Evolutionary conservation across 2,888 invertebrate genomes (phyloP).

Genomic region (Blastobasis lacticolella): DNA sequence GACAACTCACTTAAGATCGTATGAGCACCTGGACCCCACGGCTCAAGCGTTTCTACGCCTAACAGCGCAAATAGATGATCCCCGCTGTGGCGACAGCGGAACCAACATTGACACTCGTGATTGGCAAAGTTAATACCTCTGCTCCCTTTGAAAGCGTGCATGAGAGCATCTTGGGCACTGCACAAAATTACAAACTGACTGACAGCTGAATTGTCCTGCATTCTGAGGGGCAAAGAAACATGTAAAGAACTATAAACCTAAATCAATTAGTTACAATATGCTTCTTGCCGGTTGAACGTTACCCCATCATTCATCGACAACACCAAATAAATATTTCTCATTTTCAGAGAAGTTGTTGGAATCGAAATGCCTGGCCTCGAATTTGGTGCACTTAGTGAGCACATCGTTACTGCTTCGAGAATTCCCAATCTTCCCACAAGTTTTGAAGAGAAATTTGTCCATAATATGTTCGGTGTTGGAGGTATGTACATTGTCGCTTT

Average conservation of each 20-base stretch:
- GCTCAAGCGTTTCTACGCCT: no score
- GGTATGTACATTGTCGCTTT: constrained; percentile 17
- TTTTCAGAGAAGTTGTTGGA: constrained; percentile 28
- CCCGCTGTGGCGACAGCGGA: no score
- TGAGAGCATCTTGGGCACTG: no score
- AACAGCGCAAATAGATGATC: no score
- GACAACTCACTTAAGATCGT: no score
- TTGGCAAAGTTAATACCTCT: no score
- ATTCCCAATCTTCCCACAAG: constrained; percentile 22
- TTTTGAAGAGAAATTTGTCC: constrained; percentile 13
- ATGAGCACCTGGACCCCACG: no score
- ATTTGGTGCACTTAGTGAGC: constrained; percentile 31
- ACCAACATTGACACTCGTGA: no score
- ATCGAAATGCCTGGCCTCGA: constrained; percentile 29
- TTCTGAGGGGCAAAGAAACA: not conserved
- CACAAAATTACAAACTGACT: no score
- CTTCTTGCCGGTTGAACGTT: not conserved
- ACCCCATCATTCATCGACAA: not conserved
- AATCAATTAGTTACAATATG: no score
- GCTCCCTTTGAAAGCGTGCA: no score
- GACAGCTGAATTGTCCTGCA: not conserved
- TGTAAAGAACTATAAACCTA: not conserved
- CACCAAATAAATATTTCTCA: not conserved
- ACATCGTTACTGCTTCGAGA: constrained; percentile 28
- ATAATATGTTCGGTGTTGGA: constrained; percentile 25